Percentiles rank a stretch among this genome's conserved stretches.
phyloP scores from a whole-genome alignment of 2,113 vertebrate genomes.

The Oenanthe melanoleuca region DNA sequence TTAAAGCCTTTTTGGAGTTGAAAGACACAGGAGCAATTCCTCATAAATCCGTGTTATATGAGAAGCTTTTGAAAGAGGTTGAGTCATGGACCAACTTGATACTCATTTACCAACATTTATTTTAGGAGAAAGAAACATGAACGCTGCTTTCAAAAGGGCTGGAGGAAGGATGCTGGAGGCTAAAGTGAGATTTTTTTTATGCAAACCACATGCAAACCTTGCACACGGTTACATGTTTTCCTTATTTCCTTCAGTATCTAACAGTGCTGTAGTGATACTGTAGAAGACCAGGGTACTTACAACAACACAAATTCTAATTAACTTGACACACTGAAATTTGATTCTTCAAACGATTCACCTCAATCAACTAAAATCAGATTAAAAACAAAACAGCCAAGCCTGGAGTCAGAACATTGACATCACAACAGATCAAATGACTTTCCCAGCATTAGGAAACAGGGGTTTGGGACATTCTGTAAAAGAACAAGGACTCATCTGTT shows the following conservation, averaged over 20 bases:
- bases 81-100: not conserved
- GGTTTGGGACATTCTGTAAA: not conserved
- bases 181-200: not conserved
- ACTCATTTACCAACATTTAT: conserved; percentile 11
- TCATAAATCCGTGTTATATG: not conserved
- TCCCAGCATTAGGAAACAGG: not conserved
- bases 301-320: not conserved
- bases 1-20: not conserved
- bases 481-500: conserved; percentile 10
- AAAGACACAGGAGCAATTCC: conserved; percentile 16
- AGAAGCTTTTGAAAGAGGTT: conserved; percentile 43
- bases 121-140: conserved; percentile 42
- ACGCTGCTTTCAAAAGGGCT: not conserved
- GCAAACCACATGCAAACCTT: not conserved
- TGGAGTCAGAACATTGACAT: not conserved
- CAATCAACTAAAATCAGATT: not conserved
- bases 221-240: not conserved
- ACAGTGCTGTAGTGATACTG: not conserved
- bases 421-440: not conserved
- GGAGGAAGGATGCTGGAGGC: conserved; percentile 20
- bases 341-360: not conserved
- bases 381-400: not conserved
- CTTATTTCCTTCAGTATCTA: not conserved
- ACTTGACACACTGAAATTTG: not conserved
- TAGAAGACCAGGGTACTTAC: not conserved